Conservation (phyloP, 2,888 invertebrate genomes). For the Athetis lepigone region DNA sequence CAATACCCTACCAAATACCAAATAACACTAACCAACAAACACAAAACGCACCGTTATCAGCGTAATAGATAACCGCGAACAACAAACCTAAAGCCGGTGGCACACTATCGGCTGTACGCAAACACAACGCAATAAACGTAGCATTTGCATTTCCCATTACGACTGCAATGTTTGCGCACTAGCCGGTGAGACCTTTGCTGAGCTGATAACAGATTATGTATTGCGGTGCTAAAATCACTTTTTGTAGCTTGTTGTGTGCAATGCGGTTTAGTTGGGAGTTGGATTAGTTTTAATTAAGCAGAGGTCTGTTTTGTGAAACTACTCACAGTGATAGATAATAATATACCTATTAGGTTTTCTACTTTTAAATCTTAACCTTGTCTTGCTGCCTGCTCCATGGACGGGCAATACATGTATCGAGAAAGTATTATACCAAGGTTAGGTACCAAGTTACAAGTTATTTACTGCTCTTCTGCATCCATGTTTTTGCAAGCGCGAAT, state of each 20-base stretch:
- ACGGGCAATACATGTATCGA: too few species aligned
- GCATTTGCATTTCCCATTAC: constrained; percentile 73
- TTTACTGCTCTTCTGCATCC: too few species aligned
- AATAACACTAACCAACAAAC: background rate
- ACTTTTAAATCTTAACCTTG: too few species aligned
- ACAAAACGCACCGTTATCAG: constrained; percentile 33
- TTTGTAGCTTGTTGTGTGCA: constrained; percentile 43
- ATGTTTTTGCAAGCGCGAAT: too few species aligned
- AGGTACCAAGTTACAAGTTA: too few species aligned
- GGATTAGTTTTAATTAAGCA: constrained; percentile 39
- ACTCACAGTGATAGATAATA: too few species aligned
- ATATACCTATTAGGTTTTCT: too few species aligned
- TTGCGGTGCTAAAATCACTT: constrained; percentile 43
- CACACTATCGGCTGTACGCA: constrained; percentile 63
- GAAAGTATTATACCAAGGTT: too few species aligned
- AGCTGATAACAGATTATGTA: constrained; percentile 58
- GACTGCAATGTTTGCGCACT: constrained; percentile 60
- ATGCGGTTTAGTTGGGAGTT: constrained; percentile 15
- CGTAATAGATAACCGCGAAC: constrained; percentile 53
- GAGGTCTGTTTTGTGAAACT: background rate
- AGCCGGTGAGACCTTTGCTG: constrained; percentile 53
- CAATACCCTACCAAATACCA: background rate
- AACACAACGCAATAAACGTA: constrained; percentile 66
- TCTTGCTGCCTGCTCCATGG: too few species aligned
- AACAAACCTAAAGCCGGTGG: constrained; percentile 55